Evolutionary conservation across 2,888 invertebrate genomes (phyloP).

Genomic region (Drosophila longiperda): DNA sequence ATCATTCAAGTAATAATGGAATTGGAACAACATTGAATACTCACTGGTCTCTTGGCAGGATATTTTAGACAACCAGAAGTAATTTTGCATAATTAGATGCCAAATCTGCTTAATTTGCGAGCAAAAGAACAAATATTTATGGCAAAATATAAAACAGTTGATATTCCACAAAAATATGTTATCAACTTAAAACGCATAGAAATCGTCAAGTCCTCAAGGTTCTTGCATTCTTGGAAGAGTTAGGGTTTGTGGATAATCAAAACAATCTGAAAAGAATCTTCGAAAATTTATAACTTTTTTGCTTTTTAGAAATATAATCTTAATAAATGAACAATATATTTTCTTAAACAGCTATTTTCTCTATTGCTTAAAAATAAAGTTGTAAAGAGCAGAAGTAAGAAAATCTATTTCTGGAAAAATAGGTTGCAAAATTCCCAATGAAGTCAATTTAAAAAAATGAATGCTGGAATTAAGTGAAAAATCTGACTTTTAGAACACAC

Average conservation of each 20-base stretch:
- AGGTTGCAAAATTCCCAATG: neutral
- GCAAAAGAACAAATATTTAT: accelerated
- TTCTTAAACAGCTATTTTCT: neutral
- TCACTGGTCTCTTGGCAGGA: neutral
- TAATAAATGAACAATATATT: neutral
- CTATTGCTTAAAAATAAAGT: neutral
- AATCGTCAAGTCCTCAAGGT: neutral
- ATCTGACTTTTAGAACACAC: no score
- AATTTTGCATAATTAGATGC: neutral
- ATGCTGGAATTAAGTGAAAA: neutral
- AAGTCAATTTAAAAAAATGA: neutral
- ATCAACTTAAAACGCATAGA: neutral
- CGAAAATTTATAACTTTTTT: neutral
- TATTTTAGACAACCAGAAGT: neutral
- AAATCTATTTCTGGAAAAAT: neutral
- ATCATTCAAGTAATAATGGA: neutral
- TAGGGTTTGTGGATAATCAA: no score
- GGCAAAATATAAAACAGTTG: neutral
- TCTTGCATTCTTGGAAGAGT: no score
- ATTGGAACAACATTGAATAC: neutral
- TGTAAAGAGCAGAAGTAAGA: neutral
- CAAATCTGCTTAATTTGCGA: neutral
- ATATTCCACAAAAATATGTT: neutral
- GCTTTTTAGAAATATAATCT: no score
- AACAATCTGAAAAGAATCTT: no score